Base-by-base conservation (phyloP, 2,113 vertebrate species). In the Aphelocoma coerulescens region DNA sequence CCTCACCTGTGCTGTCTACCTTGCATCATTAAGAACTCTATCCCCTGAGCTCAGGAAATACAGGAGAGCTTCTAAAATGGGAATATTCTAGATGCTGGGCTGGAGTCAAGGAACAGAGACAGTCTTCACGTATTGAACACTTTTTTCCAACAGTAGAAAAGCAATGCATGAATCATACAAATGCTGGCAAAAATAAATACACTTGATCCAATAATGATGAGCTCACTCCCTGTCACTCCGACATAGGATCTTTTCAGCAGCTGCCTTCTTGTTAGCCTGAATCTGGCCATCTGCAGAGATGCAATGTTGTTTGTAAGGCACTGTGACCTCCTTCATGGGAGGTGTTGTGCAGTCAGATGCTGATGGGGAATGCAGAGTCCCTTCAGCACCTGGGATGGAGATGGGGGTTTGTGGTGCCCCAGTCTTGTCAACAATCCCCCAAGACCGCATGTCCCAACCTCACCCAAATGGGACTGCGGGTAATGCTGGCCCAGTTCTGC, bases 71-170 rank as follows among this genome's bases (percentile, higher is more conserved):
- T 90, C 78, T 91, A 78, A 95, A 96, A 78, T 16, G 27, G 35
- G 59, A 95, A 77, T 65, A 87, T 94, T 93, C 81, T 92, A 80
- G 86, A 84, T 69, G n/a, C 26, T 97, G 80, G 66, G 24, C 71
- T 72, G 26, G 14, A 91, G 63, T 93, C 67, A 85, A 73, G 55
- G 35, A 81, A 65, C 17, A 73, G 82, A 91, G 37, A 57, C 58
- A 89, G 67, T 46, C 44, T 93, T 87, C 2, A 3, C 43, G 69
- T 91, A 52, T 54, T 94, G 80, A 94, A 94, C 75, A 86, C 27
- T 95, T 97, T 95, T 96, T 97, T 96, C 90, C 95, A 69, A 75
- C 19, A 22, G 77, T 82, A 94, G 52, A 88, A 93, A 93, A 82
- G 75, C 10, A 61, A 94, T 85, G 84, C 41, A 79, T 93, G 92